Percentiles rank a stretch among this genome's conserved stretches.
phyloP scores from a whole-genome alignment of 1,140 invertebrate species.

The Drosophila takahashii region DNA sequence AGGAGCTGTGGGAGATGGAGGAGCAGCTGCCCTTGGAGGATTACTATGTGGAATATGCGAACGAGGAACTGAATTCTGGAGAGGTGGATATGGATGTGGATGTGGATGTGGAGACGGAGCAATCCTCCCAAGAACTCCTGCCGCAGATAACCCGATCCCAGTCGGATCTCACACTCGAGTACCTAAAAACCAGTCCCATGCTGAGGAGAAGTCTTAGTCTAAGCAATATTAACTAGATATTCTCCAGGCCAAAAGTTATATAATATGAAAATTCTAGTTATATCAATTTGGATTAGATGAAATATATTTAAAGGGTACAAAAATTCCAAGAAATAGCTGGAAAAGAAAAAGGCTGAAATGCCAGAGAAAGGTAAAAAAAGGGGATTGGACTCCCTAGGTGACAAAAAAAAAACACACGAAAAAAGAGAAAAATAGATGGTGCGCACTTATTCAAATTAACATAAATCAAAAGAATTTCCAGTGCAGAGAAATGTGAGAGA shows the following conservation, averaged over 20 bases:
- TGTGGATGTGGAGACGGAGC: not conserved
- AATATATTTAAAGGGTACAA: not conserved
- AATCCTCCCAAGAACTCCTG: not conserved
- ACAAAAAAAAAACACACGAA: conserved; percentile 25
- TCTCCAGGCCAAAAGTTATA: not conserved
- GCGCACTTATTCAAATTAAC: conserved; percentile 74
- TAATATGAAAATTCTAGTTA: no score
- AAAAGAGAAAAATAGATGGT: conserved; percentile 63
- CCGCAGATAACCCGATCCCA: not conserved
- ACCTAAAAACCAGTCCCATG: not conserved
- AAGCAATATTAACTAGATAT: not conserved
- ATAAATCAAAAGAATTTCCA: conserved; percentile 73
- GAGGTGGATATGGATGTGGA: no score
- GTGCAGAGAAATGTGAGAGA: conserved; percentile 50
- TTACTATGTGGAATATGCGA: not conserved
- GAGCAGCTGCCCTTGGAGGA: not conserved
- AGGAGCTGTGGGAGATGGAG: not conserved
- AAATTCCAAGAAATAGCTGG: not conserved
- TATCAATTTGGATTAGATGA: not conserved
- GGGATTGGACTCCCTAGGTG: not conserved
- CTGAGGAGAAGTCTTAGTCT: not conserved
- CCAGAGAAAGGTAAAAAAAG: not conserved
- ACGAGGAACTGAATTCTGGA: not conserved
- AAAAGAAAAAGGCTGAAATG: conserved; percentile 2
- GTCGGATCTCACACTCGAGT: not conserved